Evolutionary conservation across 2,888 invertebrate genomes (phyloP).

Genomic region (Plagodis pulveraria): DNA sequence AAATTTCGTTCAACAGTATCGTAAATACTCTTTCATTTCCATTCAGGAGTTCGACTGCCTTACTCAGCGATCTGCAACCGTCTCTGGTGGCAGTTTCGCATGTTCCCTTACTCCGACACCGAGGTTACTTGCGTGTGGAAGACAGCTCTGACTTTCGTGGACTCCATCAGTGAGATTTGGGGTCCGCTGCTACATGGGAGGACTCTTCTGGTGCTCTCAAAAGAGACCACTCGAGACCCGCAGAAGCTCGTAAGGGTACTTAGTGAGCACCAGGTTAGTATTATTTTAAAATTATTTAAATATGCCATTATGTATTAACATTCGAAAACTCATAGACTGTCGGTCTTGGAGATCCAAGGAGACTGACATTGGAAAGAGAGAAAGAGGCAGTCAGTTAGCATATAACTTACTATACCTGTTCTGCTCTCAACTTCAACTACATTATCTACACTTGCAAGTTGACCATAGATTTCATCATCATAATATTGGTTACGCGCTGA

Average conservation of each 20-base stretch:
- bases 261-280: constrained; percentile 87
- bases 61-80: constrained; percentile 92
- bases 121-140: constrained; percentile 93
- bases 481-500: too few species aligned
- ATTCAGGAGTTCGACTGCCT: constrained; percentile 90
- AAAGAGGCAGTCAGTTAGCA: too few species aligned
- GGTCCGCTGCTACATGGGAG: constrained; percentile 90
- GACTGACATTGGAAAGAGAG: too few species aligned
- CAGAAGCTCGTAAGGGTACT: constrained; percentile 89
- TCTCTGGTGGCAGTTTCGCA: constrained; percentile 94
- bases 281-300: too few species aligned
- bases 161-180: constrained; percentile 95
- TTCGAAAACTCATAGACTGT: too few species aligned
- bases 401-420: too few species aligned
- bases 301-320: too few species aligned
- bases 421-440: too few species aligned
- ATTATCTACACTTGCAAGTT: too few species aligned
- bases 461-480: too few species aligned
- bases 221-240: constrained; percentile 90
- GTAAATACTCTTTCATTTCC: constrained; percentile 6
- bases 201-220: constrained; percentile 90
- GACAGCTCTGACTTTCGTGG: constrained; percentile 96
- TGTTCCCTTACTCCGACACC: constrained; percentile 88
- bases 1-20: too few species aligned
- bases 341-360: too few species aligned